These are phyloP conservation scores for Frankliniella intonsa DNA, from an alignment of 2,888 invertebrate species.

Conservation along the genomic window DNA sequence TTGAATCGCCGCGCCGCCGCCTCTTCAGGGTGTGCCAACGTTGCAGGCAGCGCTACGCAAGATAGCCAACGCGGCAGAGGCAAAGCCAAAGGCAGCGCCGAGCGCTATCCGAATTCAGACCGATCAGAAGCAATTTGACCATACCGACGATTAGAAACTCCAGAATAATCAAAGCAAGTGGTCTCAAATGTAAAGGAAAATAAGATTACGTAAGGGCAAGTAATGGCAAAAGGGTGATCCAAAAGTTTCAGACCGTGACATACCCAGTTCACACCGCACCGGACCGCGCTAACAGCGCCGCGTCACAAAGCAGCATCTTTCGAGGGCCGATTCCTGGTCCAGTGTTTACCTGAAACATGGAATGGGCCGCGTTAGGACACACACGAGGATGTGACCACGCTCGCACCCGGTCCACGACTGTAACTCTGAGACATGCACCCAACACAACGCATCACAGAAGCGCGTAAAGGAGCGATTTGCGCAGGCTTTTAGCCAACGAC, in stretches of 20 bases:
- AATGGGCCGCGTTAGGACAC: background rate
- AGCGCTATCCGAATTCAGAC: too few relatives aligned
- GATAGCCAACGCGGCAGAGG: background rate
- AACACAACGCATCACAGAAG: too few relatives aligned
- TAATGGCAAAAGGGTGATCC: background rate
- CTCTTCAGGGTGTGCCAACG: conserved; percentile 11
- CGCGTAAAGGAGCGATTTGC: too few relatives aligned
- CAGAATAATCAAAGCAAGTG: too few relatives aligned
- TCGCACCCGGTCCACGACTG: background rate
- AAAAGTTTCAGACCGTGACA: background rate
- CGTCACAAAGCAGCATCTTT: background rate
- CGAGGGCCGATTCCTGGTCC: conserved; percentile 5
- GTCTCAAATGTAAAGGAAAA: too few relatives aligned
- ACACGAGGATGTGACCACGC: background rate
- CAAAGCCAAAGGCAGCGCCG: background rate
- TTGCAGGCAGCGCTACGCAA: background rate
- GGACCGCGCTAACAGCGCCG: background rate
- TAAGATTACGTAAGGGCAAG: too few relatives aligned
- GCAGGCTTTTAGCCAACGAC: too few relatives aligned
- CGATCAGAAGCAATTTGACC: too few relatives aligned
- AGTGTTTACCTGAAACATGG: conserved; percentile 6
- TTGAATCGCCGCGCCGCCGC: conserved; percentile 20
- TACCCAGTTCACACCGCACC: conserved; percentile 3
- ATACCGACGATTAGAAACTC: too few relatives aligned
- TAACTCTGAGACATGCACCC: background rate